Base-by-base conservation (phyloP, 1,140 invertebrate genomes). In the Drosophila trapezifrons region DNA sequence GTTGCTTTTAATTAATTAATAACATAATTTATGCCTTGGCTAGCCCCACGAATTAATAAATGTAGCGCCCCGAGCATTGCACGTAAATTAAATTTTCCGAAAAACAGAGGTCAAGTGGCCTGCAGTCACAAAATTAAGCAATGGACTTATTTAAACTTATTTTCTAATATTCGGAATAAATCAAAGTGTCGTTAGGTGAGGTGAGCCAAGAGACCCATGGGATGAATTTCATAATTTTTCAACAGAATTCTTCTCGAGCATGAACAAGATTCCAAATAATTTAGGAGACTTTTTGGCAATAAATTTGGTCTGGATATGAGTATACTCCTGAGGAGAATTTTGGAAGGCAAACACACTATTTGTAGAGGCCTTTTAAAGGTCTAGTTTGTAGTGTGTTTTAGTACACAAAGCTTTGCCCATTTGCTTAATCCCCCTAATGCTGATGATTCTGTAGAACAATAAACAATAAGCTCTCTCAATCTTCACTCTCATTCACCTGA, bases 1-100 rank as follows among this genome's bases (percentile, higher is more conserved):
- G 70, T 62, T 52, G 64, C 46, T 64, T 49, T 82, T 65, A 78
- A 82, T 78, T 82, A 82, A 82, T 82, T 75, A 62, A 82, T 65
- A 74, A 38, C 63, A 82, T 70, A 69, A 75, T 70, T 75, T 74
- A 73, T 74, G 15, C 20, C 29, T 22, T 9, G 37, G 46, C 9
- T 56, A 65, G 52, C 32, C 57, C 70, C 76, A 62, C 64, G 56
- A 70, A 80, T 75, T 80, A 60, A 80, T 80, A 76, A 80, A 80
- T 62, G 73, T 54, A 76, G 66, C 66, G 15, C 35, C 15, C 37
- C 37, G 40, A 66, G 32, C 56, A 25, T 38, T 57, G 63, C 40
- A 57, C 67, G 64, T 49, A 47, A 56, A 56, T 59, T 80, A 32
- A 70, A 71, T 40, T 64, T 58, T n/a, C 18, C 7, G 29, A 15